These are phyloP conservation scores for Chamaedrilus cognettii DNA, from an alignment of 2,888 invertebrate genomes.

Conservation along the genomic window DNA sequence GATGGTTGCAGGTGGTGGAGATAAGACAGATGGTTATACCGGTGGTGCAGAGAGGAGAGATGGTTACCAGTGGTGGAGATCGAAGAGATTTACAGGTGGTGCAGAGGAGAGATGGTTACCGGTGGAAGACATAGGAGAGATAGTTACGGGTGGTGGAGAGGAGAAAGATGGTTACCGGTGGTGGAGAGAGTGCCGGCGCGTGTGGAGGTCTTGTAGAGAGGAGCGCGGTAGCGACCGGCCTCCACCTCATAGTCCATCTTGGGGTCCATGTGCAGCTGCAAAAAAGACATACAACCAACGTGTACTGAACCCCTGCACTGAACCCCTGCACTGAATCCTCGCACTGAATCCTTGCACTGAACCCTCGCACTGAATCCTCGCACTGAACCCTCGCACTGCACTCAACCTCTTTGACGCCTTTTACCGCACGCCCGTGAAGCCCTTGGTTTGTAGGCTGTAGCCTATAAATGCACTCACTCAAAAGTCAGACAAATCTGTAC, in stretches of 20 bases:
- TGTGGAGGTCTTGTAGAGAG: constrained; percentile 59
- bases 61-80: too few species aligned
- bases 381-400: too few species aligned
- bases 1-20: neutral
- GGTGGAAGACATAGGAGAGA: neutral
- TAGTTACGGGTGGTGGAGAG: neutral
- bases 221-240: constrained; percentile 52
- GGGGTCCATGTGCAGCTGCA: constrained; percentile 65
- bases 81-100: neutral
- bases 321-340: neutral
- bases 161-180: constrained; percentile 59
- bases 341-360: neutral
- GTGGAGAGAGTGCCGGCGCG: constrained; percentile 61
- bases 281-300: neutral
- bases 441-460: too few species aligned
- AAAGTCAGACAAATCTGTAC: too few species aligned
- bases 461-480: too few species aligned
- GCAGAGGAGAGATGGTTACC: neutral
- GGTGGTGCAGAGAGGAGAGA: too few species aligned
- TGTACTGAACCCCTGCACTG: neutral
- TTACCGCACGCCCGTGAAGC: too few species aligned
- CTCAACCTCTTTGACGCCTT: too few species aligned
- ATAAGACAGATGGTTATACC: too few species aligned
- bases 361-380: too few species aligned
- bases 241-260: constrained; percentile 62